phyloP scores from a whole-genome alignment of 2,797 vertebrate species.

The Tenualosa ilisha region DNA sequence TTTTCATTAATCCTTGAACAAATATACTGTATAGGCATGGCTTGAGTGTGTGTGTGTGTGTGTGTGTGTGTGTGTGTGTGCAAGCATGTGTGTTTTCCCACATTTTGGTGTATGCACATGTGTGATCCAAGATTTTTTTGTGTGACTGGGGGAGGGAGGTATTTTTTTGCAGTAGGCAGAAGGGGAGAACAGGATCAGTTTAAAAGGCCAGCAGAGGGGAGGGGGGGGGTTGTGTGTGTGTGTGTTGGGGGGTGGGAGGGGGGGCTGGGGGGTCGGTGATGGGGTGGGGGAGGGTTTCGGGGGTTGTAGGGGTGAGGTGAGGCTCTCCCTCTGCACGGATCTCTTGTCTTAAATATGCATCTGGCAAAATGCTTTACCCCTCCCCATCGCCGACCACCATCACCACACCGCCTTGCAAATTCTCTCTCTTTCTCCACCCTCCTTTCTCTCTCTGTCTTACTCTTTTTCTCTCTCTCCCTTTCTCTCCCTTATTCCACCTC shows the following conservation, averaged over 20 bases:
- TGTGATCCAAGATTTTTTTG: background rate
- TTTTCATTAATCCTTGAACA: background rate
- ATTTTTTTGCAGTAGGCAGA: background rate
- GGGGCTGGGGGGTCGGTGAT: background rate
- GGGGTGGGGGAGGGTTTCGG: background rate
- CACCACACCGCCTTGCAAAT: background rate
- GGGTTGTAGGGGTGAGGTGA: constrained; percentile 31
- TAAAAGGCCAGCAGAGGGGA: constrained; percentile 43
- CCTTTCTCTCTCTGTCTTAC: background rate
- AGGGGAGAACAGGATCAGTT: constrained; percentile 52
- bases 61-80: constrained; percentile 4
- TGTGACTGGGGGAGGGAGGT: background rate
- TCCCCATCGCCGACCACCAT: constrained; percentile 26
- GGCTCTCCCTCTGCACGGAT: constrained; percentile 55
- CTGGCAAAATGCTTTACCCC: constrained; percentile 68
- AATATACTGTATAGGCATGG: background rate
- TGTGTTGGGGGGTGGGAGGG: constrained; percentile 10
- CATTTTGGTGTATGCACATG: background rate
- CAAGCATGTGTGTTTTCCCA: constrained; percentile 24
- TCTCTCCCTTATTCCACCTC: constrained; percentile 55
- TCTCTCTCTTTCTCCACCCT: background rate
- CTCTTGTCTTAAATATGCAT: constrained; percentile 65
- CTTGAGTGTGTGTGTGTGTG: background rate
- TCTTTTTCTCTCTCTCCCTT: constrained; percentile 26
- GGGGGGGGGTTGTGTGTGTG: background rate